A percentile compares a stretch with the other conserved stretches of the same genome.
Evolutionary conservation across 2,888 invertebrate species (phyloP).

Genomic region (Caenorhabditis sp.): DNA sequence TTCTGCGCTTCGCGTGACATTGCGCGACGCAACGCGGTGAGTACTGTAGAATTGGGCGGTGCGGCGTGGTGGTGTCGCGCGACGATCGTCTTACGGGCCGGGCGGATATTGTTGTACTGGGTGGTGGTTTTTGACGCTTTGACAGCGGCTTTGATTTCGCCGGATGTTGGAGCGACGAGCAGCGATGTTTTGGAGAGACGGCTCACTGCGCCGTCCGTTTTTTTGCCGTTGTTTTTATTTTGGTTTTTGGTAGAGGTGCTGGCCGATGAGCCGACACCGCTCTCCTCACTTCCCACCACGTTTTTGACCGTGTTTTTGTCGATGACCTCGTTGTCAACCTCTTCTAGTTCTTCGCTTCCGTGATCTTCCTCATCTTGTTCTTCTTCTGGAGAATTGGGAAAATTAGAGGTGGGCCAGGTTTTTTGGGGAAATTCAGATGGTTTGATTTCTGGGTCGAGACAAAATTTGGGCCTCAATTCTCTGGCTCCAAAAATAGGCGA

Average conservation of each 20-base stretch:
- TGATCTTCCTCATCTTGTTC: conserved; percentile 13
- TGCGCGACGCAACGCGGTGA: conserved; percentile 52
- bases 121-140: conserved; percentile 48
- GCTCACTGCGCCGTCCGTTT: background rate
- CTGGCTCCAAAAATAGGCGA: too few relatives aligned
- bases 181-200: conserved; percentile 55
- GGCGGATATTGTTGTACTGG: conserved; percentile 35
- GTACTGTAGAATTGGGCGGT: conserved; percentile 38
- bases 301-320: background rate
- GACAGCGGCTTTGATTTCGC: conserved; percentile 55
- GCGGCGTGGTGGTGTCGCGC: background rate
- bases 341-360: conserved; percentile 40
- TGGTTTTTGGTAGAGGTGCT: conserved; percentile 17
- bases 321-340: conserved; percentile 30
- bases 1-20: conserved; percentile 46
- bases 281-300: conserved; percentile 22
- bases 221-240: too few relatives aligned
- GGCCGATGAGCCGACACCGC: conserved; percentile 45
- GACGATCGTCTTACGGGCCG: conserved; percentile 13
- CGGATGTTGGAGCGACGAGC: conserved; percentile 51
- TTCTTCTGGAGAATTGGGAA: too few relatives aligned
- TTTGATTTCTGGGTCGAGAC: too few relatives aligned
- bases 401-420: too few relatives aligned
- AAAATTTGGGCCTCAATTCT: too few relatives aligned
- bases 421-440: too few relatives aligned